Evolutionary conservation across 2,888 invertebrate genomes (phyloP).

Genomic region (Drosophila multiciliata): DNA sequence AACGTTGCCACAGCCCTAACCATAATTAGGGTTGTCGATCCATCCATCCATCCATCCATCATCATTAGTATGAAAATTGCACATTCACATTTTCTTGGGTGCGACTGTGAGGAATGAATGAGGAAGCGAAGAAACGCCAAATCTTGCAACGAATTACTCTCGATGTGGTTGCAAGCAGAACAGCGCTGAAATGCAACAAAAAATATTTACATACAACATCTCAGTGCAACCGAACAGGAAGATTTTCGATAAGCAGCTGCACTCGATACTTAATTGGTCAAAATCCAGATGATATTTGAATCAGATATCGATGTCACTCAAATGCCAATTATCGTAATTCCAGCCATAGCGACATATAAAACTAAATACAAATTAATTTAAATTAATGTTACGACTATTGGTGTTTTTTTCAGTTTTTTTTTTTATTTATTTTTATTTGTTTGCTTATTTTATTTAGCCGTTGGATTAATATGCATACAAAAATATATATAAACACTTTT

Average conservation of each 20-base stretch:
- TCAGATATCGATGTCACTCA: slow-evolving; percentile 43
- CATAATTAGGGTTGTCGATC: slow-evolving; percentile 48
- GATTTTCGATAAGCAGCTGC: slow-evolving; percentile 8
- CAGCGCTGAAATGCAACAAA: slow-evolving; percentile 7
- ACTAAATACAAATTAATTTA: slow-evolving; percentile 4
- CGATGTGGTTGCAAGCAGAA: slow-evolving; percentile 40
- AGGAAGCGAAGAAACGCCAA: slow-evolving; percentile 35
- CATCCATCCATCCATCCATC: slow-evolving; percentile 36
- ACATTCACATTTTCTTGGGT: slow-evolving; percentile 45
- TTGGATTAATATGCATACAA: not conserved
- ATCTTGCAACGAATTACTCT: slow-evolving; percentile 20
- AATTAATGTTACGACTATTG: slow-evolving; percentile 2
- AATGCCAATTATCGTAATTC: slow-evolving; percentile 39
- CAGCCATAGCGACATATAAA: slow-evolving; percentile 17
- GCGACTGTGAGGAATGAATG: slow-evolving; percentile 38
- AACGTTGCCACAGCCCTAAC: slow-evolving; percentile 28
- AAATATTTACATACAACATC: not conserved
- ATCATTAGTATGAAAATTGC: slow-evolving; percentile 42
- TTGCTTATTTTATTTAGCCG: slow-evolving; percentile 13
- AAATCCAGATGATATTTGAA: slow-evolving; percentile 24
- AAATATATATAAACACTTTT: not conserved
- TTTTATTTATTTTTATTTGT: slow-evolving; percentile 14
- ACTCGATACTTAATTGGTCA: not conserved
- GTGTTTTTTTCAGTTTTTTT: slow-evolving; percentile 1
- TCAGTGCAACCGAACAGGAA: slow-evolving; percentile 30